Evolutionary conservation across 2,113 vertebrate genomes (phyloP).

Genomic region (Riparia riparia): DNA sequence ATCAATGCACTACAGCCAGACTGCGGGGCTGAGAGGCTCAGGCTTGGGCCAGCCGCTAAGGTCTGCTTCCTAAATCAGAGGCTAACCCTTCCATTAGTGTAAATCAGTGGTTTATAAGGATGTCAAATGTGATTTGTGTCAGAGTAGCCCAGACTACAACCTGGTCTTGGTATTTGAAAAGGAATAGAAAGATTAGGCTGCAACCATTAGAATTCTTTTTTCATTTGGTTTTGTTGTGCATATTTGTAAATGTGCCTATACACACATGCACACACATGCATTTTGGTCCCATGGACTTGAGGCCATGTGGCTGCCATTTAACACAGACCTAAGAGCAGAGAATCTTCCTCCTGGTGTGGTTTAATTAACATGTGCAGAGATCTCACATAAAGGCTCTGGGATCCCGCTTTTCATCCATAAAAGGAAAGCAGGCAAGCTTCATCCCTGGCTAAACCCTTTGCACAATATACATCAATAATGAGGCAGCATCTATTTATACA

Average conservation of each 20-base stretch:
- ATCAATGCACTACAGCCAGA: background rate
- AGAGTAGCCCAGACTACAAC: background rate
- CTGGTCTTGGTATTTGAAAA: background rate
- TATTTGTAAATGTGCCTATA: background rate
- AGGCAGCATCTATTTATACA: slow-evolving; percentile 38
- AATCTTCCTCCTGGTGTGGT: background rate
- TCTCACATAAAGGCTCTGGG: background rate
- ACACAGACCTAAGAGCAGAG: background rate
- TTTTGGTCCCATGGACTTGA: background rate
- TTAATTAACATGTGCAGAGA: background rate
- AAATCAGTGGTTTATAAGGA: background rate
- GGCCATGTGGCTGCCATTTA: background rate
- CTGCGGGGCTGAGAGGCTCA: background rate
- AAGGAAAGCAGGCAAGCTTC: slow-evolving; percentile 25
- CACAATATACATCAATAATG: slow-evolving; percentile 27
- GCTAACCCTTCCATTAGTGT: background rate
- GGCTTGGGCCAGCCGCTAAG: background rate
- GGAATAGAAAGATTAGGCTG: background rate
- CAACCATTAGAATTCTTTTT: background rate
- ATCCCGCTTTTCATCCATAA: slow-evolving; percentile 31
- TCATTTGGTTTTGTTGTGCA: background rate
- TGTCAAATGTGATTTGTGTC: background rate
- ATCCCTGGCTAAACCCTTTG: slow-evolving; percentile 3
- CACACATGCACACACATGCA: accelerated
- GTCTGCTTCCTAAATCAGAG: background rate